Conservation (phyloP, 1,140 invertebrate species). For the Drosophila subpulchrella region DNA sequence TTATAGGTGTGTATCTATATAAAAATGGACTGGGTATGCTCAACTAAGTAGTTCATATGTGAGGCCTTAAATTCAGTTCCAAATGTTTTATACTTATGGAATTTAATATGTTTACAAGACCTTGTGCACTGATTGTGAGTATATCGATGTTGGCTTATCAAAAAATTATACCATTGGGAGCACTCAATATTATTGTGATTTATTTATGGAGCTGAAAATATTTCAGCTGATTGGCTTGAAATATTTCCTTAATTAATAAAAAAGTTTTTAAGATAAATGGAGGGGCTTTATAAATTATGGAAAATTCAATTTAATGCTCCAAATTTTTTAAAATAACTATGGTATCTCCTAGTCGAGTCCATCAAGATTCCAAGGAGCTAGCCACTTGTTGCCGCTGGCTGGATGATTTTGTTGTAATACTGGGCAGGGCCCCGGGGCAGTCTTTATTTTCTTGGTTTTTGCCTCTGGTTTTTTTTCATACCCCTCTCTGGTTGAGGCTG, state of each 20-base stretch:
- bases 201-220: not conserved
- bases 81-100: not conserved
- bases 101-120: not conserved
- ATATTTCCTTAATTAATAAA: too few relatives aligned
- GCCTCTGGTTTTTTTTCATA: not conserved
- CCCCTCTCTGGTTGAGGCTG: constrained; percentile 38
- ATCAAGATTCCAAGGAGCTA: not conserved
- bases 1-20: constrained; percentile 1
- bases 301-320: too few relatives aligned
- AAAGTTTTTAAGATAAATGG: too few relatives aligned
- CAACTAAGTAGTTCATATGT: not conserved
- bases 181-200: constrained; percentile 1
- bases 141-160: not conserved
- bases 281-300: too few relatives aligned
- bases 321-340: too few relatives aligned
- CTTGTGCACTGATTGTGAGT: too few relatives aligned
- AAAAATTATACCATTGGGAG: not conserved
- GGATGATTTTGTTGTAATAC: constrained; percentile 41
- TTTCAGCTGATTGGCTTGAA: not conserved
- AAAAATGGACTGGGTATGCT: not conserved
- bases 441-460: constrained; percentile 40
- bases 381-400: constrained; percentile 21
- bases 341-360: not conserved
- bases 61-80: too few relatives aligned
- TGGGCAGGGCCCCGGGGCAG: constrained; percentile 51